Percentiles rank a stretch among this genome's conserved stretches.
phyloP scores from a whole-genome alignment of 1,140 invertebrate genomes.

The Rhagoletis zephyria region DNA sequence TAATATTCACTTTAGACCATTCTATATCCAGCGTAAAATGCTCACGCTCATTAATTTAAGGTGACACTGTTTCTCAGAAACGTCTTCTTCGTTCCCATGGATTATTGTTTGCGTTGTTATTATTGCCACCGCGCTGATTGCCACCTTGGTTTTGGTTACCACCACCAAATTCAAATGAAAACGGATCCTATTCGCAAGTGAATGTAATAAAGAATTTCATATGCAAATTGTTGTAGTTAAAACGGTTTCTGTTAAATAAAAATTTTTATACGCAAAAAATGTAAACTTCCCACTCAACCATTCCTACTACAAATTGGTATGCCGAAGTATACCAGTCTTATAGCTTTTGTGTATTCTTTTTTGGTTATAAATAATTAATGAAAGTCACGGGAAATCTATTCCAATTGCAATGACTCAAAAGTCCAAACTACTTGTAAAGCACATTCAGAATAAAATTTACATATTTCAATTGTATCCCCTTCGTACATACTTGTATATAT shows the following conservation, averaged over 20 bases:
- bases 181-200: conserved; percentile 66
- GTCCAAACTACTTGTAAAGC: conserved; percentile 5
- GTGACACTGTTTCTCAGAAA: conserved; percentile 60
- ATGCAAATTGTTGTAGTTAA: conserved; percentile 42
- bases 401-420: conserved; percentile 32
- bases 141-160: conserved; percentile 70
- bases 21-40: conserved; percentile 30
- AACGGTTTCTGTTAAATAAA: not conserved
- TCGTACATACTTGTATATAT: not conserved
- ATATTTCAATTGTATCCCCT: not conserved
- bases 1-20: not conserved
- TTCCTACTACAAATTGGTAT: not conserved
- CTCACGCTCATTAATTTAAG: conserved; percentile 38
- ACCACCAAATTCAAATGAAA: conserved; percentile 72
- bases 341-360: not conserved
- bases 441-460: not conserved
- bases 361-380: conserved; percentile 18
- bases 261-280: conserved; percentile 26
- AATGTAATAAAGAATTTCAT: conserved; percentile 62
- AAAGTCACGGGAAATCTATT: conserved; percentile 22
- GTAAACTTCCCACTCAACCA: conserved; percentile 6
- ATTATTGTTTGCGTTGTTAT: conserved; percentile 69
- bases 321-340: not conserved
- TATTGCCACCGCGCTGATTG: conserved; percentile 72
- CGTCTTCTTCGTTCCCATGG: conserved; percentile 71